Evolutionary conservation across 1,140 invertebrate genomes (phyloP).

Genomic region (Contarinia nasturtii): DNA sequence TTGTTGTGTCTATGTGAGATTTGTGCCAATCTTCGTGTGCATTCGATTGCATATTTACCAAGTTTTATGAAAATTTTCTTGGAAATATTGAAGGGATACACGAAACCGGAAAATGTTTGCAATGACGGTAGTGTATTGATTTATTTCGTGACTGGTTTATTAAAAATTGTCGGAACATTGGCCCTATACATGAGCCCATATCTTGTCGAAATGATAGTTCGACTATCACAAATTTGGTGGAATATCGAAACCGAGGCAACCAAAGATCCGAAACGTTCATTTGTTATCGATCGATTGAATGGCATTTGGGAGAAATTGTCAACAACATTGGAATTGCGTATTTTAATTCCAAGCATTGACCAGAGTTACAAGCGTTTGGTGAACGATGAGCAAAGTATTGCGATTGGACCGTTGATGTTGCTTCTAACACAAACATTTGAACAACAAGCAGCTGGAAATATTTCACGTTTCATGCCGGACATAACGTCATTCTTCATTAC

Average conservation of each 20-base stretch:
- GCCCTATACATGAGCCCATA: conserved; percentile 69
- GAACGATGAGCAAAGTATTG: conserved; percentile 32
- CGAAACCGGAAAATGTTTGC: conserved; percentile 19
- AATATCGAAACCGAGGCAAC: conserved; percentile 19
- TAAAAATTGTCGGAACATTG: conserved; percentile 62
- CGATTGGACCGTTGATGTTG: conserved; percentile 48
- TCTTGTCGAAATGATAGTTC: conserved; percentile 49
- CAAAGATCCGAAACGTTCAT: conserved; percentile 28
- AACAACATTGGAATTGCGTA: conserved; percentile 42
- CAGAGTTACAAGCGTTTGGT: conserved; percentile 43
- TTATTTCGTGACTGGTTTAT: conserved; percentile 50
- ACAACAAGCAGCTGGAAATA: conserved; percentile 33
- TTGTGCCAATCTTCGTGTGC: conserved; percentile 46
- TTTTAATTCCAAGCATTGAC: conserved; percentile 55
- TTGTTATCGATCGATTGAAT: conserved; percentile 34
- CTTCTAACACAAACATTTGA: conserved; percentile 50
- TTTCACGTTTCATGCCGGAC: conserved; percentile 39
- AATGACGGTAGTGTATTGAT: conserved; percentile 29
- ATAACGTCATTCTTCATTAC: conserved; percentile 55
- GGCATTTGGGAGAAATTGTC: conserved; percentile 47
- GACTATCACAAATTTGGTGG: conserved; percentile 35
- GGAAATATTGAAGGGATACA: conserved; percentile 5
- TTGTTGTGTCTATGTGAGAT: conserved; percentile 68
- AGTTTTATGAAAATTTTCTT: conserved; percentile 46
- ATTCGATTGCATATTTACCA: conserved; percentile 47